Conservation (phyloP, 2,888 invertebrate species). For the Cephus rjabovi region DNA sequence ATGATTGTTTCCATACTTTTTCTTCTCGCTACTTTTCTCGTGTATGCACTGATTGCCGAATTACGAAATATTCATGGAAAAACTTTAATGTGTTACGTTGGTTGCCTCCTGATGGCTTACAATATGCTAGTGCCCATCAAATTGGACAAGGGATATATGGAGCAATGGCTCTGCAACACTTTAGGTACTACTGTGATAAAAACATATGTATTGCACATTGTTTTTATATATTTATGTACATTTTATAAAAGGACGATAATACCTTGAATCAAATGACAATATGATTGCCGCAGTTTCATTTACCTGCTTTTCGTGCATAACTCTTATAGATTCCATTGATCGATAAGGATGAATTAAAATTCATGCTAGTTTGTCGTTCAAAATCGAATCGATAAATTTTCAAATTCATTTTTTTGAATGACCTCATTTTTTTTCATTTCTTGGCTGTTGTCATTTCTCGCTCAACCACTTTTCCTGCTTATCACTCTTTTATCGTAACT, state of each 20-base stretch:
- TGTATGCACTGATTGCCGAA: slow-evolving; percentile 79
- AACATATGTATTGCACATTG: not conserved
- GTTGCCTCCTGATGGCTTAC: slow-evolving; percentile 68
- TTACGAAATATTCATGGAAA: slow-evolving; percentile 82
- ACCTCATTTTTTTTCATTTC: no score
- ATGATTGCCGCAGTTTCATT: not conserved
- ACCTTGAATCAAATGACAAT: not conserved
- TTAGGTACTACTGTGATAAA: slow-evolving; percentile 30
- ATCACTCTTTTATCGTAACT: no score
- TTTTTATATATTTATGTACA: not conserved
- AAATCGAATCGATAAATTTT: no score
- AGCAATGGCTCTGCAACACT: slow-evolving; percentile 28
- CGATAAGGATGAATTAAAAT: no score
- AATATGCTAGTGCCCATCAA: not conserved
- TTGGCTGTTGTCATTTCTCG: no score
- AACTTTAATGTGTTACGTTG: slow-evolving; percentile 81
- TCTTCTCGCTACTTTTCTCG: slow-evolving; percentile 77
- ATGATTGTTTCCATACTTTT: slow-evolving; percentile 81
- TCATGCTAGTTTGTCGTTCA: no score
- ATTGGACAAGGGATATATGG: slow-evolving; percentile 1
- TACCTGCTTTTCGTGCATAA: not conserved
- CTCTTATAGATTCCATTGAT: not conserved
- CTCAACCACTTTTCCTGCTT: no score
- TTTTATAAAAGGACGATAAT: not conserved
- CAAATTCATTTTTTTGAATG: no score